Evolutionary conservation across 2,113 vertebrate species (phyloP).

Genomic region (Microtus oregoni): DNA sequence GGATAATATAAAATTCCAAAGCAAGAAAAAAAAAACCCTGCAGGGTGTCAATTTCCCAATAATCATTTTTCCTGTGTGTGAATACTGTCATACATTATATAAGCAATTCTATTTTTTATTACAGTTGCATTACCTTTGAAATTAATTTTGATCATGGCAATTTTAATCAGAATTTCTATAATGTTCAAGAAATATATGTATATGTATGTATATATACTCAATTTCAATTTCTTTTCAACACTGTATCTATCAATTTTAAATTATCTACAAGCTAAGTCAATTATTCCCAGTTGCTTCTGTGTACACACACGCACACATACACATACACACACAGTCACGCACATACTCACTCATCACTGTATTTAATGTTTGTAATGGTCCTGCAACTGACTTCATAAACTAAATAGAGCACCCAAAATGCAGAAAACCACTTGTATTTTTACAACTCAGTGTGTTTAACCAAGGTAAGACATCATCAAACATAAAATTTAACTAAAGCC

Average conservation of each 20-base stretch:
- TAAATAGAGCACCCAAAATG: background rate
- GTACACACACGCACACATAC: background rate
- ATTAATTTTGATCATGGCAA: background rate
- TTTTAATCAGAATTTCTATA: background rate
- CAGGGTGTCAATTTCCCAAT: background rate
- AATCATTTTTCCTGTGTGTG: background rate
- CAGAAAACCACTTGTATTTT: background rate
- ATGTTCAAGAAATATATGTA: background rate
- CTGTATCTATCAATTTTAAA: background rate
- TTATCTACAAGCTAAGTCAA: background rate
- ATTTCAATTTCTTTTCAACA: background rate
- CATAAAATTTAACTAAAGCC: background rate
- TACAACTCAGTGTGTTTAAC: background rate
- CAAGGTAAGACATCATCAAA: background rate
- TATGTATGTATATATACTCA: background rate
- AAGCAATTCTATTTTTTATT: background rate
- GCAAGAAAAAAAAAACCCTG: background rate
- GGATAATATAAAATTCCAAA: background rate
- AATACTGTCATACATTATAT: background rate
- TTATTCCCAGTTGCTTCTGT: background rate
- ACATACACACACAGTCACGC: background rate
- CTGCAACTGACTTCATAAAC: background rate
- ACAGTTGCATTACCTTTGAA: background rate
- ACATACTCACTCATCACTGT: background rate
- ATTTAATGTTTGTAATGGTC: background rate